Evolutionary conservation across 1,140 invertebrate genomes (phyloP).

Genomic region (Solen grandis): DNA sequence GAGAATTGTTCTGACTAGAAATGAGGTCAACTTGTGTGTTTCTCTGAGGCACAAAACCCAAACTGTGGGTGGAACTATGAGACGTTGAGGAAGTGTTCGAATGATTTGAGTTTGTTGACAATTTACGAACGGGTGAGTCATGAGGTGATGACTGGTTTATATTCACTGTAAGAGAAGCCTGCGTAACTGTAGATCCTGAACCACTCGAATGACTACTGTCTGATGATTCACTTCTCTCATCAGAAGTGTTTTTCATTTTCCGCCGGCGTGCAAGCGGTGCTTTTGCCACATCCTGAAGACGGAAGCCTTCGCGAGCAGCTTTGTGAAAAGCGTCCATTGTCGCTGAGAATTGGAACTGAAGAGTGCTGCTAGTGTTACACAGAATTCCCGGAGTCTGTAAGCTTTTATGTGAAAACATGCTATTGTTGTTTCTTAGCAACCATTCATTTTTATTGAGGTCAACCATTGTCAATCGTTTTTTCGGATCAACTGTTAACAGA

Average conservation of each 20-base stretch:
- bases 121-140: constrained; percentile 44
- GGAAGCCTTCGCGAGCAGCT: constrained; percentile 87
- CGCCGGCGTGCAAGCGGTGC: constrained; percentile 88
- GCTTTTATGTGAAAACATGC: constrained; percentile 80
- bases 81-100: constrained; percentile 69
- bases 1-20: constrained; percentile 47
- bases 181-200: constrained; percentile 58
- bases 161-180: constrained; percentile 20
- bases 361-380: constrained; percentile 62
- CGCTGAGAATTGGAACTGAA: constrained; percentile 81
- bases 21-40: constrained; percentile 49
- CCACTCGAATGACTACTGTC: constrained; percentile 74
- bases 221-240: constrained; percentile 73
- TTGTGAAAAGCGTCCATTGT: constrained; percentile 87
- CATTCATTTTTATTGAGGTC: constrained; percentile 86
- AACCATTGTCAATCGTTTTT: constrained; percentile 86
- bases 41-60: constrained; percentile 71
- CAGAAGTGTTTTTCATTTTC: constrained; percentile 84
- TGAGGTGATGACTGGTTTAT: not conserved
- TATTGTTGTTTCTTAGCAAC: constrained; percentile 82
- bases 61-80: constrained; percentile 69
- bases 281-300: constrained; percentile 86
- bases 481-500: constrained; percentile 90
- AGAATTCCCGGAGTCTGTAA: constrained; percentile 85
- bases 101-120: constrained; percentile 61